A percentile compares a stretch with the other conserved stretches of the same genome.
phyloP scores from a whole-genome alignment of 2,888 invertebrate genomes.

The Thecophora atra region DNA sequence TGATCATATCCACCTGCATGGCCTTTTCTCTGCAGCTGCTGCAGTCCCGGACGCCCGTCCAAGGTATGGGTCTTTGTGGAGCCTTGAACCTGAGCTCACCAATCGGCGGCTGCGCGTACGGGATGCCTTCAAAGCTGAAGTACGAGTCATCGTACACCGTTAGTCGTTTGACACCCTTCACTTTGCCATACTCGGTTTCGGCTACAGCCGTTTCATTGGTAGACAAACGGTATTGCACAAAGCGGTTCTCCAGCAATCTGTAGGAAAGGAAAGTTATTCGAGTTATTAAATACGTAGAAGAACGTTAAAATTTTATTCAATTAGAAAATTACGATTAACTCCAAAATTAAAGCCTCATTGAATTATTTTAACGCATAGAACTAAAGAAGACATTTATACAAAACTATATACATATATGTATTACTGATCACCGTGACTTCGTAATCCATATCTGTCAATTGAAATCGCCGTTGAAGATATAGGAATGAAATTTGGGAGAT shows the following conservation, averaged over 20 bases:
- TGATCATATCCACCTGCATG: slow-evolving; percentile 59
- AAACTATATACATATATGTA: no score
- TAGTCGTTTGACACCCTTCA: slow-evolving; percentile 59
- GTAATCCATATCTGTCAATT: no score
- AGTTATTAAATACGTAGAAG: not conserved
- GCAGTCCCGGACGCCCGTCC: slow-evolving; percentile 66
- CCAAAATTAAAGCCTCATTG: no score
- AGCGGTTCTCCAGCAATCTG: slow-evolving; percentile 58
- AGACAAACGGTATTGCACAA: slow-evolving; percentile 57
- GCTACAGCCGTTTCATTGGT: slow-evolving; percentile 57
- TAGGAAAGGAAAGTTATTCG: slow-evolving; percentile 30
- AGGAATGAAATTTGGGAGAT: not conserved
- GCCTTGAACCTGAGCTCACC: slow-evolving; percentile 64
- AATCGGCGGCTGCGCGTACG: slow-evolving; percentile 64
- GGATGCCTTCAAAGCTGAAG: slow-evolving; percentile 63
- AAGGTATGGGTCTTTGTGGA: slow-evolving; percentile 65
- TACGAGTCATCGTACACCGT: slow-evolving; percentile 59
- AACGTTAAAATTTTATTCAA: no score
- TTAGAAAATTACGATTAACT: no score
- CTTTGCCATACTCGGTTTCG: slow-evolving; percentile 62
- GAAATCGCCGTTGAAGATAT: not conserved
- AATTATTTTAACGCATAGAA: no score
- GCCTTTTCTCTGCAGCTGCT: slow-evolving; percentile 57
- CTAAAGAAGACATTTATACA: no score
- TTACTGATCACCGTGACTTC: no score